A percentile compares a stretch with the other conserved stretches of the same genome.
phyloP scores from a whole-genome alignment of 2,888 invertebrate species.

The Pristionchus mayeri region DNA sequence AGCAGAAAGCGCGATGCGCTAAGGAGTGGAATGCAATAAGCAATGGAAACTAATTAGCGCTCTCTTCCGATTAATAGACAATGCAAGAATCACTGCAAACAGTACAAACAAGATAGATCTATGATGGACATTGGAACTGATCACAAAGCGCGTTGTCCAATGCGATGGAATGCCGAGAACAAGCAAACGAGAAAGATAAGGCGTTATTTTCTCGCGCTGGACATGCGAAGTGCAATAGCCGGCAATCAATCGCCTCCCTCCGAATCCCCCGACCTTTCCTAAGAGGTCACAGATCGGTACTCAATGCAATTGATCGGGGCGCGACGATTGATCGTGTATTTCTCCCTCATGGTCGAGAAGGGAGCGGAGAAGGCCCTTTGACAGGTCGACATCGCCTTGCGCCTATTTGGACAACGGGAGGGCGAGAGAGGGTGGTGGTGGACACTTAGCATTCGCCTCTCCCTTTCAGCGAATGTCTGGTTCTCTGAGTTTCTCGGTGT shows the following conservation, averaged over 20 bases:
- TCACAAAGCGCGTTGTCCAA: too few relatives aligned
- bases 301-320: not conserved
- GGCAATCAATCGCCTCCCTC: not conserved
- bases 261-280: not conserved
- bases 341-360: not conserved
- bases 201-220: not conserved
- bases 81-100: too few relatives aligned
- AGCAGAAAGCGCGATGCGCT: too few relatives aligned
- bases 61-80: too few relatives aligned
- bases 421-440: too few relatives aligned
- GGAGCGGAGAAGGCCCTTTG: not conserved
- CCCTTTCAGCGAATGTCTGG: not conserved
- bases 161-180: not conserved
- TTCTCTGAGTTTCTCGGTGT: too few relatives aligned
- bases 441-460: constrained; percentile 29
- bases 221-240: too few relatives aligned
- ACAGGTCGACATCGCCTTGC: too few relatives aligned
- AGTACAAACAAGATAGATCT: not conserved
- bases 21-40: too few relatives aligned
- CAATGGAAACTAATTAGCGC: too few relatives aligned
- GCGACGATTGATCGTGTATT: too few relatives aligned
- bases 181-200: not conserved
- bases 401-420: not conserved
- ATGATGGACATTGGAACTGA: not conserved
- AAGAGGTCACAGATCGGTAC: not conserved